A percentile compares a stretch with the other conserved stretches of the same genome.
phyloP scores from a whole-genome alignment of 2,888 invertebrate genomes.

The Rutpela maculata region DNA sequence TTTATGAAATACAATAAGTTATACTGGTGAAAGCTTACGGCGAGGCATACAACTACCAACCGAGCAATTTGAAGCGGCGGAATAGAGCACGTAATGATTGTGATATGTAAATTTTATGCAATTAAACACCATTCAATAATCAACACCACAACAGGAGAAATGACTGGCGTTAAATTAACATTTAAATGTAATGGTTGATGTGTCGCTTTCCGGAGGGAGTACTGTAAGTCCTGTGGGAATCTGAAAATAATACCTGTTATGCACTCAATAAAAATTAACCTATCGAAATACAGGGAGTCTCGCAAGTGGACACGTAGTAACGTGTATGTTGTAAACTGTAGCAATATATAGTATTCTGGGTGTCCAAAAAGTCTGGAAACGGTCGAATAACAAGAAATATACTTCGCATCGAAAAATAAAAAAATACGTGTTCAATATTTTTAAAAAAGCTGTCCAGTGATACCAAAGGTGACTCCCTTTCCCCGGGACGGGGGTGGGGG shows the following conservation, averaged over 20 bases:
- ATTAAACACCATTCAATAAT: slow-evolving; percentile 11
- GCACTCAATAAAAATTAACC: neutral
- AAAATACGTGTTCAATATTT: too few relatives aligned
- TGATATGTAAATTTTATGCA: neutral
- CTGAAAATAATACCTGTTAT: neutral
- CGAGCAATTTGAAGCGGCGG: neutral
- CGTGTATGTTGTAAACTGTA: too few relatives aligned
- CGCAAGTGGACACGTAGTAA: too few relatives aligned
- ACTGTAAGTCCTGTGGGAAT: neutral
- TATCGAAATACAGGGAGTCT: neutral
- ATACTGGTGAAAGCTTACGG: neutral
- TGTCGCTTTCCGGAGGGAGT: neutral
- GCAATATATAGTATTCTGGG: too few relatives aligned
- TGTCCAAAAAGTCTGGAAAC: too few relatives aligned
- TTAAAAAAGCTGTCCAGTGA: too few relatives aligned
- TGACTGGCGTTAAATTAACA: slow-evolving; percentile 15
- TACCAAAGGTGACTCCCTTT: too few relatives aligned
- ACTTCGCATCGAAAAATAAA: too few relatives aligned
- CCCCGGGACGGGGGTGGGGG: too few relatives aligned
- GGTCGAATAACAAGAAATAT: too few relatives aligned
- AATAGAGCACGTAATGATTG: neutral
- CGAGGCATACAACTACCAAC: neutral
- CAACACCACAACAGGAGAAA: slow-evolving; percentile 15
- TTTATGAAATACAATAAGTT: slow-evolving; percentile 1
- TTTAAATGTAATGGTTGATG: slow-evolving; percentile 19